Evolutionary conservation across 2,113 vertebrate genomes (phyloP), one percentile per base, ranked within the genome.

Genomic region (Cyprinodon variegatus): DNA sequence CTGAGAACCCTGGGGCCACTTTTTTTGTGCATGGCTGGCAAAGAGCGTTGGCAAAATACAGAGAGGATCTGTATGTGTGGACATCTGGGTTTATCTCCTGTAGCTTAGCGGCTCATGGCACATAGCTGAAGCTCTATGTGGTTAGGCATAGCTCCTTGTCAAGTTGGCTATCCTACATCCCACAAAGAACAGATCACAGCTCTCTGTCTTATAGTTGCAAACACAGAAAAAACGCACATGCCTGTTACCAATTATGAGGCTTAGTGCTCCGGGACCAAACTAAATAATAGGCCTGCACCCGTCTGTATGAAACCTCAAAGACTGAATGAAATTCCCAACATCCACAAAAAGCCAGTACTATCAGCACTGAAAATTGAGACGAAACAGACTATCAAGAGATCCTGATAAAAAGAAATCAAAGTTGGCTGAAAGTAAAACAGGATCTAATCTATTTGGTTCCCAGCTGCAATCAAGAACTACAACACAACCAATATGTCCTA

Each of bases 221-320:
- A 77, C 74, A 78, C 70, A 80, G 41, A 60, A 53, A 76, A 37
- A 72, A 48, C 79, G 79, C 83, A 53, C 60, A 67, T 38, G 71
- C 90, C 90, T 94, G 93, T 81, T 86, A 92, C 87, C 92, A 91
- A 94, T 95, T 94, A 94, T 82, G 84, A 86, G 86, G 85, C 81
- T 91, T 81, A 82, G 76, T 86, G 79, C 84, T 77, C 79, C 85
- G 68, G 72, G 89, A 81, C 87, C 85, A 86, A 89, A 91, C 86
- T 89, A 87, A 93, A 89, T 92, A 91, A 93, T 91, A 88, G 72
- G 78, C 78, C 86, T 71, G 79, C 89, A 85, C 82, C 84, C 74
- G 65, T 88, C 79, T 57, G 45, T 76, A 83, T 89, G 60, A 89
- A 93, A 93, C 89, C 91, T 86, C 93, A 93, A 88, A 92, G 85